phyloP scores from a whole-genome alignment of 2,888 invertebrate species.

The Andrena minutula region DNA sequence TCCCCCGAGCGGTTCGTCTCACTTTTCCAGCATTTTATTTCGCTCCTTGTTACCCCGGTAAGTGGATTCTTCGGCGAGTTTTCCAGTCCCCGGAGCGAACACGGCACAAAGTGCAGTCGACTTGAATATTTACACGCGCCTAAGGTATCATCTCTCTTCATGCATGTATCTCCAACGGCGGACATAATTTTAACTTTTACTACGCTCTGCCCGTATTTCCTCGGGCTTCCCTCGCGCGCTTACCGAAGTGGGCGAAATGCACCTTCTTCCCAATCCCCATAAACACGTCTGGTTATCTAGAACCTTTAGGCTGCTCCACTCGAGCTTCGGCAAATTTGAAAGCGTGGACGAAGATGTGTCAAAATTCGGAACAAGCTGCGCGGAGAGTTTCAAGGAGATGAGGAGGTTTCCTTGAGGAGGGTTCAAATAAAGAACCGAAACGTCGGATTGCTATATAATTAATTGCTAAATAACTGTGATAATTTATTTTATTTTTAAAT shows the following conservation, averaged over 20 bases:
- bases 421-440: no score
- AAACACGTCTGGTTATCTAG: not conserved
- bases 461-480: no score
- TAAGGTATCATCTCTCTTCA: slow-evolving; percentile 54
- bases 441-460: no score
- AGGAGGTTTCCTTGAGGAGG: no score
- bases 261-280: not conserved
- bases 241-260: not conserved
- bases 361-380: not conserved
- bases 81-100: slow-evolving; percentile 41
- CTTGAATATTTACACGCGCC: slow-evolving; percentile 59
- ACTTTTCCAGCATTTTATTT: slow-evolving; percentile 4
- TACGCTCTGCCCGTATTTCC: slow-evolving; percentile 47
- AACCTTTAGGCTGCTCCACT: not conserved
- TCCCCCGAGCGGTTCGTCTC: slow-evolving; percentile 1
- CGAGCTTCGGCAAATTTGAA: not conserved
- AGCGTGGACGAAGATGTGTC: not conserved
- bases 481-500: no score
- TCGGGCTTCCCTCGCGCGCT: not conserved
- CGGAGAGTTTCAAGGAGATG: not conserved
- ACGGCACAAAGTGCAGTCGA: slow-evolving; percentile 33
- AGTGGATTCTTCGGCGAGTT: slow-evolving; percentile 42
- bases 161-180: slow-evolving; percentile 31
- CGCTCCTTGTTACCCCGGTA: slow-evolving; percentile 32
- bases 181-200: slow-evolving; percentile 66